Conservation (phyloP, 2,113 vertebrate species). For the Cnemophilus loriae region DNA sequence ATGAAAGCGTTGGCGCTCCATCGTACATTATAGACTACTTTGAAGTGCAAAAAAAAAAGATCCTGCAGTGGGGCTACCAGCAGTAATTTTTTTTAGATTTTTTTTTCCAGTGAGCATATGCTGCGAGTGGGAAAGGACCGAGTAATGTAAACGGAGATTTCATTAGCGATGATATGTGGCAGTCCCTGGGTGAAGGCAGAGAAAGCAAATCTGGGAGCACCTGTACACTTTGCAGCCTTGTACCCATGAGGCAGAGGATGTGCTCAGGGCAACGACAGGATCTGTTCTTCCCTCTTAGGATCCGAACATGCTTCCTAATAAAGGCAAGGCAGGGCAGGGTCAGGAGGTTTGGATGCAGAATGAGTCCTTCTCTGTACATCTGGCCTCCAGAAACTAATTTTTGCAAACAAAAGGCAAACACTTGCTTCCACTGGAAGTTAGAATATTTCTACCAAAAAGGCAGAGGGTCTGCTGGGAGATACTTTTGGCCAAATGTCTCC, state of each 20-base stretch:
- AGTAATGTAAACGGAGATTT: constrained; percentile 50
- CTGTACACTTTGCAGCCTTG: neutral
- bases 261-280: neutral
- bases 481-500: neutral
- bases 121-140: constrained; percentile 40
- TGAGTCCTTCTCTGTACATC: neutral
- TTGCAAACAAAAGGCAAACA: neutral
- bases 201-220: constrained; percentile 25
- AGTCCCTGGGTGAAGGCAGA: neutral
- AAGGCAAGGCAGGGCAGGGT: neutral
- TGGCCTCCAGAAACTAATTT: neutral
- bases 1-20: constrained; percentile 59
- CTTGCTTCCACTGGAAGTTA: neutral
- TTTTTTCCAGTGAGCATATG: constrained; percentile 60
- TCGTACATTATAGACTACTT: constrained; percentile 47
- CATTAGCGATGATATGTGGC: constrained; percentile 31
- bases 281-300: neutral
- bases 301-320: rapidly evolving
- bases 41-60: constrained; percentile 62
- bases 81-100: constrained; percentile 3
- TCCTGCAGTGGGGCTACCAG: constrained; percentile 46
- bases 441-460: neutral
- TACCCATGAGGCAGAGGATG: neutral
- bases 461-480: neutral
- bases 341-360: neutral